Percentiles rank a stretch among this genome's conserved stretches.
Evolutionary conservation across 30 jellyfish, hydroid and myxozoan genomes (phyloP).

Genomic region (Cassiopea andromeda): DNA sequence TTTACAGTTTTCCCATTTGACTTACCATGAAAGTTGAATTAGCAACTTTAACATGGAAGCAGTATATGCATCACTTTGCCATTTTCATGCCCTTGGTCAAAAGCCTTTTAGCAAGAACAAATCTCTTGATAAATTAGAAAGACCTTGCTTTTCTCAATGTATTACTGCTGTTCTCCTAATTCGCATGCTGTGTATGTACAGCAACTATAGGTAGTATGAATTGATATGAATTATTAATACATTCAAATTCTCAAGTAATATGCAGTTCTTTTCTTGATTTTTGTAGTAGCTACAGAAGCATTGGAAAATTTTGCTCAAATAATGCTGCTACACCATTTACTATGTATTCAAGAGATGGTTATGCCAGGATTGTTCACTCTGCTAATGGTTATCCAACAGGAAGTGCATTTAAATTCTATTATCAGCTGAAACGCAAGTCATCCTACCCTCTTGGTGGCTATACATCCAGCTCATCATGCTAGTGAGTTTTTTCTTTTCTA

Average conservation of each 20-base stretch:
- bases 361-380: not conserved
- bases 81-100: too few relatives aligned
- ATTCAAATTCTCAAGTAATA: not conserved
- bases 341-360: constrained; percentile 31
- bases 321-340: constrained; percentile 17
- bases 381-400: not conserved
- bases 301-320: constrained; percentile 26
- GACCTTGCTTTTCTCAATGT: too few relatives aligned
- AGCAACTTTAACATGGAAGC: too few relatives aligned
- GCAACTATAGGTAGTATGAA: too few relatives aligned
- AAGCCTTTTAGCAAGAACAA: too few relatives aligned
- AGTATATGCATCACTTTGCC: too few relatives aligned
- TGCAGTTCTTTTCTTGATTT: not conserved
- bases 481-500: not conserved
- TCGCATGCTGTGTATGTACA: too few relatives aligned
- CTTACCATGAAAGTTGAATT: too few relatives aligned
- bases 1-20: too few relatives aligned
- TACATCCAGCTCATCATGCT: not conserved
- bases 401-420: not conserved
- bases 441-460: not conserved
- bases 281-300: not conserved
- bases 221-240: too few relatives aligned
- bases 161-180: too few relatives aligned
- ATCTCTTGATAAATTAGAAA: too few relatives aligned
- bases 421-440: constrained; percentile 6